Evolutionary conservation across 2,888 invertebrate species (phyloP), one percentile per base, ranked within the genome.

Genomic region (Crossocerus cetratus): DNA sequence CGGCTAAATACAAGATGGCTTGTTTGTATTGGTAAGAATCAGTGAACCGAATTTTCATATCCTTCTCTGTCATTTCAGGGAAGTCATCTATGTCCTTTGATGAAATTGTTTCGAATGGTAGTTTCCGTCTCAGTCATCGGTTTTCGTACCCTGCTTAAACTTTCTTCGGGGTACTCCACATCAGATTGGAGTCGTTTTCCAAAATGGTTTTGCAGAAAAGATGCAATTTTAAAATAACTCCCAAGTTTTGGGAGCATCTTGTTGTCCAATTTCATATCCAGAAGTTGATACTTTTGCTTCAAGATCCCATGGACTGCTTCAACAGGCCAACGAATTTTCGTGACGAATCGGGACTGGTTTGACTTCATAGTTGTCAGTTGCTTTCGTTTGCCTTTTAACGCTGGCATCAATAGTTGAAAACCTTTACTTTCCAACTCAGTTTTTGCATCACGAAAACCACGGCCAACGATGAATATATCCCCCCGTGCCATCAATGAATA

Each of bases 401-500:
- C 83, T 42, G 82, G 82, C 84, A 85, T 86, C 16, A 84, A 59
- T 18, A 83, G 78, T 57, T 44, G 32, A 67, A 61, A 77, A 14
- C 68, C 57, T 68, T 72, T 60, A 11, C 59, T 22, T 59, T 78
- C 74, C 58, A 81, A 67, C 22, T 68, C 32, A 11, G 20, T 13
- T 18, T 56, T 22, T n/a, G 80, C 76, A 58, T 84, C 84, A 16
- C 82, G 69, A 44, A 84, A 84, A 14, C 85, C 85, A 14, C 81
- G 68, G 76, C 84, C 81, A 18, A 84, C 59, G 43, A 82, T 69
- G 54, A 68, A 77, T 56, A 70, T 62, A 58, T 84, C 80, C 18
- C 69, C 74, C 22, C n/a, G 43, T 43, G 49, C 13, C 49, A 49
- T 49, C 49, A 49, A 49, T 49, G 11, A n/a, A n/a, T n/a, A n/a